Percentiles rank a stretch among this genome's conserved stretches.
Evolutionary conservation across 2,797 vertebrate species (phyloP).

Genomic region (Sebastes paucispinis): DNA sequence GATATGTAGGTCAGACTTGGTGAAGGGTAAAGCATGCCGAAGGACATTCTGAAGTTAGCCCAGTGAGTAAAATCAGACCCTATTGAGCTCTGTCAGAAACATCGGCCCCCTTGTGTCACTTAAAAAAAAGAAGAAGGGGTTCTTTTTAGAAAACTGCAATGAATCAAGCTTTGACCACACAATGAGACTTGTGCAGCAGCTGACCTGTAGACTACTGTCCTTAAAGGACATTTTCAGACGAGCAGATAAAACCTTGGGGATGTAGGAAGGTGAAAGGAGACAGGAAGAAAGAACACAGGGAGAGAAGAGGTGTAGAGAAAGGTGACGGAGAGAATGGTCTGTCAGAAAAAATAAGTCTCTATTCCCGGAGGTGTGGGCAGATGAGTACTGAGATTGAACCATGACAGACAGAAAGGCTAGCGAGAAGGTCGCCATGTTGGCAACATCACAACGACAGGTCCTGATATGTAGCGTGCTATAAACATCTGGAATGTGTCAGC

Average conservation of each 20-base stretch:
- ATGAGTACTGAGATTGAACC: background rate
- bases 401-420: background rate
- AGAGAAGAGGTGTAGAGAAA: constrained; percentile 1
- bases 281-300: background rate
- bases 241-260: constrained; percentile 18
- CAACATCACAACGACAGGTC: background rate
- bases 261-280: background rate
- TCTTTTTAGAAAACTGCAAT: background rate
- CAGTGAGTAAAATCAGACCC: constrained; percentile 16
- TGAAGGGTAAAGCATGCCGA: constrained; percentile 18
- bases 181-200: background rate
- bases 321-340: background rate
- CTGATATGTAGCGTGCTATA: no score
- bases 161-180: constrained; percentile 26
- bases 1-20: constrained; percentile 36
- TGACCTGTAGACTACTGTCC: constrained; percentile 7
- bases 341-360: background rate
- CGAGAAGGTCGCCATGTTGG: background rate
- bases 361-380: background rate
- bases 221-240: constrained; percentile 12
- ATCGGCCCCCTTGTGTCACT: constrained; percentile 4
- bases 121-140: background rate
- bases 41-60: constrained; percentile 3
- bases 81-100: constrained; percentile 21
- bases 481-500: no score